Evolutionary conservation across 2,888 invertebrate genomes (phyloP).

Genomic region (Pristionchus arcanus): DNA sequence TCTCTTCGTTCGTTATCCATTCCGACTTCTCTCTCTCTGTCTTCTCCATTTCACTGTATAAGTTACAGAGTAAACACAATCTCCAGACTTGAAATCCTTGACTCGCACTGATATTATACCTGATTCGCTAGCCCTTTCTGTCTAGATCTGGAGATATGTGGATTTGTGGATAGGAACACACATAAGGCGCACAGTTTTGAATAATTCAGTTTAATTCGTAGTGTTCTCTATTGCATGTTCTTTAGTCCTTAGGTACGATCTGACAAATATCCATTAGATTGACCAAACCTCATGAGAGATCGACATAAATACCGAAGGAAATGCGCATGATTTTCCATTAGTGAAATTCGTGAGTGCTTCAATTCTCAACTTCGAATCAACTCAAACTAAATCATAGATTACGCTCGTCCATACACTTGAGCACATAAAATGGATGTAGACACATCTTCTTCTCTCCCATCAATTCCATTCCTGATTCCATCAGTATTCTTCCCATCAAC

Average conservation of each 20-base stretch:
- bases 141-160: too few species aligned
- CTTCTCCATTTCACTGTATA: slow-evolving; percentile 10
- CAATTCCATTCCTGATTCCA: background rate
- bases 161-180: too few species aligned
- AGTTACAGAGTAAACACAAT: background rate
- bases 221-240: background rate
- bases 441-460: background rate
- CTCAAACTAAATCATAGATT: slow-evolving; percentile 32
- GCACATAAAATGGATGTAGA: background rate
- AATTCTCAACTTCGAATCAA: background rate
- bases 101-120: background rate
- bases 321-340: background rate
- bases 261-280: background rate
- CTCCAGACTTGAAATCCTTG: too few species aligned
- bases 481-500: background rate
- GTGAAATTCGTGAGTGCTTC: background rate
- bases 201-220: too few species aligned
- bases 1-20: background rate
- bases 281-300: too few species aligned
- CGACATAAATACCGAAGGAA: background rate
- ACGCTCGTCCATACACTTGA: background rate
- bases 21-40: background rate
- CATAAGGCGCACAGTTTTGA: too few species aligned
- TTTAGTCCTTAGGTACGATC: background rate
- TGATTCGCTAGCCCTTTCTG: background rate